Conservation (phyloP, 2,888 invertebrate genomes). For the Adineta ricciae region DNA sequence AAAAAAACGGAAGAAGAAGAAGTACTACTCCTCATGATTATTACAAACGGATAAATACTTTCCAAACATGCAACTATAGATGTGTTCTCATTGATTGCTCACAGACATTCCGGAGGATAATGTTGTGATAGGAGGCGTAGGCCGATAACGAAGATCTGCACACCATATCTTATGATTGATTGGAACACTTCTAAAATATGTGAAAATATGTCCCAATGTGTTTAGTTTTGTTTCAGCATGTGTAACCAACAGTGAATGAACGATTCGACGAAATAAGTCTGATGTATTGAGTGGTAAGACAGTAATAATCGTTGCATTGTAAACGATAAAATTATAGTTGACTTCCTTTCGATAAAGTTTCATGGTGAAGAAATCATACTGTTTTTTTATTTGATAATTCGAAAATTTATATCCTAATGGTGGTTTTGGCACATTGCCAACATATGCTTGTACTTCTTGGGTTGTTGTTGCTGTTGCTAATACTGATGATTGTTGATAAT, state of each 20-base stretch:
- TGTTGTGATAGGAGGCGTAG: too few species aligned
- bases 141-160: not conserved
- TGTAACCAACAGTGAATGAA: not conserved
- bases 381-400: not conserved
- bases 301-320: not conserved
- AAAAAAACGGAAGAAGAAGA: too few species aligned
- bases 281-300: not conserved
- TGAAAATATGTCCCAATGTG: not conserved
- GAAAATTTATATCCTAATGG: not conserved
- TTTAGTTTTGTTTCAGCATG: not conserved
- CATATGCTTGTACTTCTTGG: not conserved
- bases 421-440: not conserved
- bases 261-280: not conserved
- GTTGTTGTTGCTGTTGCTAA: not conserved
- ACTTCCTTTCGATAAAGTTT: not conserved
- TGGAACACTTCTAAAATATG: not conserved
- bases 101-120: too few species aligned
- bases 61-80: too few species aligned
- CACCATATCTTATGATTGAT: not conserved
- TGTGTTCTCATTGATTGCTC: too few species aligned
- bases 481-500: not conserved
- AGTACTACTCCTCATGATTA: too few species aligned
- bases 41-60: too few species aligned
- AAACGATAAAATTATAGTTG: not conserved
- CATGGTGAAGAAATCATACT: not conserved